Evolutionary conservation across 2,888 invertebrate genomes (phyloP), one percentile per base, ranked within the genome.

Genomic region (Tortricodes alternella): DNA sequence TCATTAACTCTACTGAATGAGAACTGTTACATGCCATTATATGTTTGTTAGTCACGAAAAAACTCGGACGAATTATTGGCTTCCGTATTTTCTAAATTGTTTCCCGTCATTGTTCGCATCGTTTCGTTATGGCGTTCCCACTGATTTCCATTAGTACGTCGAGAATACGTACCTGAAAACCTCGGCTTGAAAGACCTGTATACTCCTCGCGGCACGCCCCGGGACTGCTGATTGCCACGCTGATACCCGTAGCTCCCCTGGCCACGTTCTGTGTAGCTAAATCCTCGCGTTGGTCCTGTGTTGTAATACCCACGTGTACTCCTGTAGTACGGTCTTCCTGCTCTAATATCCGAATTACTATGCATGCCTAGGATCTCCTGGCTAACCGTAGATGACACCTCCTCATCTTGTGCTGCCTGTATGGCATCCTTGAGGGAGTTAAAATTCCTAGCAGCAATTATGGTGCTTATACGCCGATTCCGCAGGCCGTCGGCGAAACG

Each of bases 31-130:
- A 5, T 23, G n/a, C 1, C 23, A n/a, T n/a, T n/a, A n/a, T n/a
- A n/a, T n/a, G 9, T 1, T 32, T n/a, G 8, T 58, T 51, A 50
- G 46, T 34, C 38, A 27, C 58, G 53, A 58, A 53, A 53, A 53
- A 53, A 53, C 6, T 51, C 24, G 9, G 11, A 34, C 2, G 9
- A 8, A 13, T 23, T 18, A 2, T 19, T 3, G 5, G 15, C 6
- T 6, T 4, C 24, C 15, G 34, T 55, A 19, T 46, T 11, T 27
- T 29, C 39, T 5, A 4, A 4, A 16, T 11, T 11, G 16, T 18
- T 7, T 37, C 19, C 24, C 4, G 11, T n/a, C 15, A 19, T 29
- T 7, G 16, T 9, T n/a, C 29, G 15, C 32, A 32, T 37, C 21
- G 1, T n/a, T 37, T 15, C 16, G 27, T 21, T 9, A 29, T 18